Evolutionary conservation across 2,888 invertebrate species (phyloP).

Genomic region (Lasiommata megera): DNA sequence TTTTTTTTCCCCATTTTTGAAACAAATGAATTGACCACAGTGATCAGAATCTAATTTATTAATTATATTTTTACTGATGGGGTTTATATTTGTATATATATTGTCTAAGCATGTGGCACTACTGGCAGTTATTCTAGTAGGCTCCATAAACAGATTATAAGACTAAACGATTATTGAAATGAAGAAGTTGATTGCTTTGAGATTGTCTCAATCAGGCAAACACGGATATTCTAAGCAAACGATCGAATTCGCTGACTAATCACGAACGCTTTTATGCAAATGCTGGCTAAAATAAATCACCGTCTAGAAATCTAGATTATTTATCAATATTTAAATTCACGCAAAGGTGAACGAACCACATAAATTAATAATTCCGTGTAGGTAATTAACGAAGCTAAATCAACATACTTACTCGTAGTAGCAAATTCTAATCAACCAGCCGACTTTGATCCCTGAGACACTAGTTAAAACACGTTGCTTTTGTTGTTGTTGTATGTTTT

Average conservation of each 20-base stretch:
- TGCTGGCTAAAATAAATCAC: constrained; percentile 2
- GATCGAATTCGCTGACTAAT: not conserved
- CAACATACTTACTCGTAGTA: constrained; percentile 5
- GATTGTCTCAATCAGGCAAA: too few species aligned
- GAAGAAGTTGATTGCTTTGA: too few species aligned
- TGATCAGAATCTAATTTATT: too few species aligned
- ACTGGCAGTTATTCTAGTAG: too few species aligned
- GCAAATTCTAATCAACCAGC: not conserved
- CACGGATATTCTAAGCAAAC: too few species aligned
- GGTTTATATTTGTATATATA: too few species aligned
- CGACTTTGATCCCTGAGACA: not conserved
- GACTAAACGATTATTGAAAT: too few species aligned
- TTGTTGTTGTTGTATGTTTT: not conserved
- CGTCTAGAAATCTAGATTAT: constrained; percentile 11
- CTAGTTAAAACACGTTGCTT: not conserved
- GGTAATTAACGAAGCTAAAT: constrained; percentile 19
- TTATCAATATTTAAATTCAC: constrained; percentile 6
- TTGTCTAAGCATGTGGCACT: too few species aligned
- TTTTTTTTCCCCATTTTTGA: too few species aligned
- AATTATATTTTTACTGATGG: too few species aligned
- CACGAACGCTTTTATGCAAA: not conserved
- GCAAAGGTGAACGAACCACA: constrained; percentile 14
- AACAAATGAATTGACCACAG: too few species aligned
- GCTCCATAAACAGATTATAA: too few species aligned
- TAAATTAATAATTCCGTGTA: constrained; percentile 13